Evolutionary conservation across 2,888 invertebrate species (phyloP), one percentile per base, ranked within the genome.

Genomic region (Aspidapion aeneum): DNA sequence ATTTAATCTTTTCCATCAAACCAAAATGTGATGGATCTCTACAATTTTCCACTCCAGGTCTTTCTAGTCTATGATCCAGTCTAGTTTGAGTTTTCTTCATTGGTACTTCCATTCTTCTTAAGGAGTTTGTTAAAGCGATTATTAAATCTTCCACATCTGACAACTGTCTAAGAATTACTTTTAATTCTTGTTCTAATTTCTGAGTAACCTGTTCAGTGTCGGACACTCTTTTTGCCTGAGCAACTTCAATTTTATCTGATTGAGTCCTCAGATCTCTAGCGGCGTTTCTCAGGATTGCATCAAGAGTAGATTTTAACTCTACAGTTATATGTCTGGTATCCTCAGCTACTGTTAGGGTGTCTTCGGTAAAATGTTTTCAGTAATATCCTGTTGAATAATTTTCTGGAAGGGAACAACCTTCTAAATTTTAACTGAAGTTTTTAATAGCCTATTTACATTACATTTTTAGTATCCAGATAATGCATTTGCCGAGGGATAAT

Each of bases 1-100:
- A 12, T 9, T 9, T 16, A 16, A 48, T 48, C 49, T 48, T 16
- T 16, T 9, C 49, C 9, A 12, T 9, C 9, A 48, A 16, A 9
- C 49, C 49, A 16, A 12, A 9, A 12, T 94, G 94, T n/a, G 91
- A 87, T 58, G 84, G 84, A 77, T 95, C 95, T 60, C 93, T 84
- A 65, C 93, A 93, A 72, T 87, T 88, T 77, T 95, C 95, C 1
- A 91, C 90, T 63, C 91, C 88, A 1, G 90, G 90, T 22, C 95
- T 83, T 76, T 82, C 83, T 55, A 87, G 84, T 66, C 94, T 84
- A 75, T 90, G 89, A 73, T 91, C 87, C 63, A 95, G 84, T 65
- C 94, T 85, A 0, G 94, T 93, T 78, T 95, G 94, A 1, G 91
- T 92, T n/a, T 12, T n/a, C 49, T 48, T 48, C 49, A n/a, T n/a